phyloP scores from a whole-genome alignment of 2,888 invertebrate species.

The Hydroisotoma schaefferi region DNA sequence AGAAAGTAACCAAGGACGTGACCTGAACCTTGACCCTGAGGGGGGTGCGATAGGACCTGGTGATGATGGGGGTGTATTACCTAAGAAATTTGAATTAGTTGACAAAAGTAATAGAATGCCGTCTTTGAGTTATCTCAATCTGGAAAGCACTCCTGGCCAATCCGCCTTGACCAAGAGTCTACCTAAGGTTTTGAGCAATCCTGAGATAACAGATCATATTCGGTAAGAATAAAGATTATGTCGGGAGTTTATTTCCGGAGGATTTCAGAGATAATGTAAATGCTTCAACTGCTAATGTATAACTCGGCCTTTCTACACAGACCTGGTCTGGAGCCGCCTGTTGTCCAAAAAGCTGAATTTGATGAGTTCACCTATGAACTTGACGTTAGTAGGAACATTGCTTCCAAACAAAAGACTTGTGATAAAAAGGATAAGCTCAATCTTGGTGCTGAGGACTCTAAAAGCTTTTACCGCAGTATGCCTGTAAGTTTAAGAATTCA shows the following conservation, averaged over 20 bases:
- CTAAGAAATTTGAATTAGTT: constrained; percentile 28
- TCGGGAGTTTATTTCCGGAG: not conserved
- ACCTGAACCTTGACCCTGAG: constrained; percentile 1
- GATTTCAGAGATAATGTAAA: not conserved
- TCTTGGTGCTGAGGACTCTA: constrained; percentile 34
- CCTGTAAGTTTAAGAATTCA: constrained; percentile 40
- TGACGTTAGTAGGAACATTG: constrained; percentile 77
- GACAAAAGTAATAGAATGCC: constrained; percentile 43
- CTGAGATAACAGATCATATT: constrained; percentile 57
- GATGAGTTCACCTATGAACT: constrained; percentile 75
- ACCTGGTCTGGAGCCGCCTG: constrained; percentile 69
- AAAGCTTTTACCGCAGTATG: constrained; percentile 45
- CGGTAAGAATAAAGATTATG: constrained; percentile 49
- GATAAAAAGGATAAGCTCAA: constrained; percentile 47
- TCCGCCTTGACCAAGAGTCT: constrained; percentile 51
- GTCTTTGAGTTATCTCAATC: constrained; percentile 47
- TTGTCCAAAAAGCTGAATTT: constrained; percentile 80
- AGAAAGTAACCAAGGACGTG: not conserved
- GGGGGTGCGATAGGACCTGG: not conserved
- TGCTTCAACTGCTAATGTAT: constrained; percentile 1
- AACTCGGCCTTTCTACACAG: constrained; percentile 50
- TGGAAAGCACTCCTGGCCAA: constrained; percentile 38
- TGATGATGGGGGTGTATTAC: not conserved
- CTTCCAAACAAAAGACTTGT: constrained; percentile 57
- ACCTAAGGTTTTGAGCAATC: constrained; percentile 73